Evolutionary conservation across 1,140 invertebrate species (phyloP).

Genomic region (Sycobia sp.): DNA sequence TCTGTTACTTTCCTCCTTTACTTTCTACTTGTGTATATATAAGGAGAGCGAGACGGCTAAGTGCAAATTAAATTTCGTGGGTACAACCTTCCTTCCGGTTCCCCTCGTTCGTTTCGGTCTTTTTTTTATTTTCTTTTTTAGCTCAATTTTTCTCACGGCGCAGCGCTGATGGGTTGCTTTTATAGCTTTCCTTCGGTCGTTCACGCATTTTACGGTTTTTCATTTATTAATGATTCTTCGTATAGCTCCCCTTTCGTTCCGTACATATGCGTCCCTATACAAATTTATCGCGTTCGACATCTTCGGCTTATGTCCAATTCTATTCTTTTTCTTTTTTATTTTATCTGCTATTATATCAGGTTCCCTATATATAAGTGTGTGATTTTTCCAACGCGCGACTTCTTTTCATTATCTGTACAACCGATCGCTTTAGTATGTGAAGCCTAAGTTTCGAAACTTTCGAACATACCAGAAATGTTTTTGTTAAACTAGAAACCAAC

Average conservation of each 20-base stretch:
- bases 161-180: not conserved
- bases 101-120: not conserved
- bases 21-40: too few species aligned
- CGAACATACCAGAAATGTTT: too few species aligned
- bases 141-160: constrained; percentile 14
- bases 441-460: too few species aligned
- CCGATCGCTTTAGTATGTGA: too few species aligned
- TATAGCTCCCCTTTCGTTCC: not conserved
- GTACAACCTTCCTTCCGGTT: not conserved
- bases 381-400: too few species aligned
- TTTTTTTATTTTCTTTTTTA: not conserved
- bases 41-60: constrained; percentile 3
- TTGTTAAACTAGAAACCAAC: too few species aligned
- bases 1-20: too few species aligned
- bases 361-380: too few species aligned
- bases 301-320: not conserved
- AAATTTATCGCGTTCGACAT: not conserved
- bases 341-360: too few species aligned
- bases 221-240: not conserved
- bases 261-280: too few species aligned
- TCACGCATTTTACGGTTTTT: constrained; percentile 1
- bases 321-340: not conserved
- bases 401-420: too few species aligned
- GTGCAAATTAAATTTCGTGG: not conserved
- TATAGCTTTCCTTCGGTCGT: too few species aligned